Base-by-base conservation (phyloP, 2,888 invertebrate species). In the Cartodere bifasciata region DNA sequence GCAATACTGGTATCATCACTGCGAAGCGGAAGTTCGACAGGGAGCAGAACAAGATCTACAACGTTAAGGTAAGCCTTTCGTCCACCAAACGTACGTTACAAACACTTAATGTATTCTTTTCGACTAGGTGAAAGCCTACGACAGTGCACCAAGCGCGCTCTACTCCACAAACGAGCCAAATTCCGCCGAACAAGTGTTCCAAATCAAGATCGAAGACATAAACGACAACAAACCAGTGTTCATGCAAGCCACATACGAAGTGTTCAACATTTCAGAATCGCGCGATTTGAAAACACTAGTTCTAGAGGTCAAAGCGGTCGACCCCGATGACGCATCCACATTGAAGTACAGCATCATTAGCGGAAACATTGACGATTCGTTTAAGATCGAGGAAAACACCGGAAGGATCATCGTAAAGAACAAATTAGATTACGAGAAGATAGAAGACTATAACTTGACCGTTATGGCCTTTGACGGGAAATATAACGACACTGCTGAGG, bases 161-260 rank as follows among this genome's bases (percentile, higher is more conserved):
- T 58, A 82, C 21, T 62, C 63, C 24, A 70, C 64, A 16, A 71
- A 70, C 1, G 65, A 78, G 48, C 86, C 76, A 30, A 90, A 90
- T 57, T 70, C 66, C 26, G 73, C 72, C 2, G 74, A 79, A 45
- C 86, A 87, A 59, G 80, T 80, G 30, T 87, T 92, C 52, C 72
- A 81, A 43, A 88, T 95, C 47, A 81, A 80, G 51, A 91, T 97
- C 23, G 88, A 86, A 13, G 97, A 97, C 61, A 86, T 86, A 53
- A 97, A 97, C 57, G 97, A 97, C 58, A 95, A 97, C 58, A 72
- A 78, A 12, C 97, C 97, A 0, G 73, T 74, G 46, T 97, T 97
- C 55, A 77, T 77, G n/a, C 70, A 81, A 50, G 60, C 68, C 1
- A 66, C 72, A 4, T 86, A 85, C 53, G 65, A 75, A 11, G 81